These are phyloP conservation scores for Eremophila alpestris DNA, from an alignment of 2,797 vertebrate genomes.

Conservation along the genomic window DNA sequence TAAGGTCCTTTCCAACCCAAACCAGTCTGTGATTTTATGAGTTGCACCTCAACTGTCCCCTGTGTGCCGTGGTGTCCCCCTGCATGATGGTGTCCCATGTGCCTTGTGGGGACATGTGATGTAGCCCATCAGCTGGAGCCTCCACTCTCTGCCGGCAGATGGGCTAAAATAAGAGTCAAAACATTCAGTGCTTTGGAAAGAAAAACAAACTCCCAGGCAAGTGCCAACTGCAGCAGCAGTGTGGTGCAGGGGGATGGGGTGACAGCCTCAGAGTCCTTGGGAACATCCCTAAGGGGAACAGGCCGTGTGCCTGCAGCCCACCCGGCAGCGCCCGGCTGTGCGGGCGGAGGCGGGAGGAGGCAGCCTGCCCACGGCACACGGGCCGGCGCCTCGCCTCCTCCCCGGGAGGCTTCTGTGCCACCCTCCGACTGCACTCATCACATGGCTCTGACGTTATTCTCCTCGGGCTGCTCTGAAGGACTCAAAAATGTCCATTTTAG, in stretches of 20 bases:
- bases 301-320: background rate
- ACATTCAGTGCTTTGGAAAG: background rate
- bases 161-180: background rate
- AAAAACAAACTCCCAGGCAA: background rate
- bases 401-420: background rate
- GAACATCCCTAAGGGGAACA: background rate
- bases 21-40: background rate
- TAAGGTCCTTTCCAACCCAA: background rate
- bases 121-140: background rate
- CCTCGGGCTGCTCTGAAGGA: background rate
- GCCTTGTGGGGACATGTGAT: background rate
- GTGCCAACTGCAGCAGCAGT: background rate
- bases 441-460: background rate
- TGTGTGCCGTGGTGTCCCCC: background rate
- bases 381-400: constrained; percentile 4
- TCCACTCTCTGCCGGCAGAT: background rate
- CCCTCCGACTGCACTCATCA: background rate
- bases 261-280: background rate
- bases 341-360: accelerated
- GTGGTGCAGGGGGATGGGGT: background rate
- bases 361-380: background rate
- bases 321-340: background rate
- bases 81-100: accelerated
- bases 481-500: constrained; percentile 65
- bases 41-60: background rate